A percentile compares a stretch with the other conserved stretches of the same genome.
Conservation (phyloP, 2,888 invertebrate genomes). For the Acheta domesticus region DNA sequence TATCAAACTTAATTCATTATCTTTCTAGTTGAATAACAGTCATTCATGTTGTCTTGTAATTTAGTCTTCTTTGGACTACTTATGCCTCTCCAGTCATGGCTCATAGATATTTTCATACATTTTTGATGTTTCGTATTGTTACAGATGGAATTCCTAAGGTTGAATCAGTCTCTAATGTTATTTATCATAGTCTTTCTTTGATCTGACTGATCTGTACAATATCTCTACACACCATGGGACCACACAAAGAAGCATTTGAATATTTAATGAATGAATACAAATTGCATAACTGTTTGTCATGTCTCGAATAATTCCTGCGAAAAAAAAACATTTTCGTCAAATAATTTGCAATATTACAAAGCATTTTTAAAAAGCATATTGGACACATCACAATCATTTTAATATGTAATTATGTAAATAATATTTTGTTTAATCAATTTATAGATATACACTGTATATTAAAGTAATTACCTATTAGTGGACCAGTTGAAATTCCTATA, state of each 20-base stretch:
- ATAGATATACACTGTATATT: too few species aligned
- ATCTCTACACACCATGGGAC: constrained; percentile 65
- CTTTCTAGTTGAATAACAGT: too few species aligned
- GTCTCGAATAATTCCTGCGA: constrained; percentile 60
- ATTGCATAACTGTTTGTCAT: constrained; percentile 62
- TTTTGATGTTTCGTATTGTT: too few species aligned
- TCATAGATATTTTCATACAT: too few species aligned
- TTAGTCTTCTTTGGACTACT: too few species aligned
- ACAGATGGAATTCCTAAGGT: too few species aligned
- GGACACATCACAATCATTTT: neutral
- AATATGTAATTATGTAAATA: neutral
- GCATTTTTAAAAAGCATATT: neutral
- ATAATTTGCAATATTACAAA: constrained; percentile 29
- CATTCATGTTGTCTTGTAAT: too few species aligned
- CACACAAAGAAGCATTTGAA: constrained; percentile 63
- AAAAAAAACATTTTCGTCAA: constrained; percentile 40
- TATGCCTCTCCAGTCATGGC: too few species aligned
- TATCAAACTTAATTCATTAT: too few species aligned
- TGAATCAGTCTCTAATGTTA: too few species aligned
- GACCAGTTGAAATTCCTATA: constrained; percentile 64
- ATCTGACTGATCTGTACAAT: neutral
- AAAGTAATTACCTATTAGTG: constrained; percentile 58
- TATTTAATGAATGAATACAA: constrained; percentile 64
- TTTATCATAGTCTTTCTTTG: neutral
- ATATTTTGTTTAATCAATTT: neutral